Evolutionary conservation across 2,797 vertebrate species (phyloP).

Genomic region (Rhynchonycteris naso): DNA sequence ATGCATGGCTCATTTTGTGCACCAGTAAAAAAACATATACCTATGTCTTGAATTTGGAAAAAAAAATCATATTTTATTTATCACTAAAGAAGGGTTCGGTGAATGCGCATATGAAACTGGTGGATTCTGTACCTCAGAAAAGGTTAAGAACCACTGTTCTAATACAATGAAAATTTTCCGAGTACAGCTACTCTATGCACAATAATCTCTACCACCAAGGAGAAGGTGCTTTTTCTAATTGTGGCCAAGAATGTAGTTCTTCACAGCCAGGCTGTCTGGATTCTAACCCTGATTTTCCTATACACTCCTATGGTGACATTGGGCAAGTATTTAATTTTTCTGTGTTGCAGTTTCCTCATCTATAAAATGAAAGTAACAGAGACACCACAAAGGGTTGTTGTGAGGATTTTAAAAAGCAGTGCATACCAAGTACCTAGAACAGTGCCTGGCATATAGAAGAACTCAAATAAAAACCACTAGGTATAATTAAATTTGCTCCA

Average conservation of each 20-base stretch:
- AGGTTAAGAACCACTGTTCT: no score
- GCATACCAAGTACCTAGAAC: not conserved
- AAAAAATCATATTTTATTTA: no score
- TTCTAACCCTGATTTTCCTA: not conserved
- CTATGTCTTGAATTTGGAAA: no score
- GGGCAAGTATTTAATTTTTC: not conserved
- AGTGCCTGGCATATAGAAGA: not conserved
- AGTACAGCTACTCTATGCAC: not conserved
- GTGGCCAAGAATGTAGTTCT: not conserved
- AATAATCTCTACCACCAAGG: conserved; percentile 7
- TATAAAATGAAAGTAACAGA: not conserved
- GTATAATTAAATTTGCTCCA: conserved; percentile 24
- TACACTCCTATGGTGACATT: not conserved
- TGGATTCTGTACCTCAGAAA: no score
- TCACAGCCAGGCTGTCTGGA: not conserved
- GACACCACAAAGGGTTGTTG: not conserved
- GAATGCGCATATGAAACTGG: no score
- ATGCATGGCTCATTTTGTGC: no score
- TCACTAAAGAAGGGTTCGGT: no score
- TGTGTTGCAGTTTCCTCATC: not conserved
- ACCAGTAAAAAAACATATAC: no score
- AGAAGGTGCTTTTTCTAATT: not conserved
- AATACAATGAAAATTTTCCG: not conserved
- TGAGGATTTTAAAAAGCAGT: not conserved
- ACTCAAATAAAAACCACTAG: not conserved